These are phyloP conservation scores for Castor canadensis DNA, from an alignment of 2,113 vertebrate species.

Conservation along the genomic window DNA sequence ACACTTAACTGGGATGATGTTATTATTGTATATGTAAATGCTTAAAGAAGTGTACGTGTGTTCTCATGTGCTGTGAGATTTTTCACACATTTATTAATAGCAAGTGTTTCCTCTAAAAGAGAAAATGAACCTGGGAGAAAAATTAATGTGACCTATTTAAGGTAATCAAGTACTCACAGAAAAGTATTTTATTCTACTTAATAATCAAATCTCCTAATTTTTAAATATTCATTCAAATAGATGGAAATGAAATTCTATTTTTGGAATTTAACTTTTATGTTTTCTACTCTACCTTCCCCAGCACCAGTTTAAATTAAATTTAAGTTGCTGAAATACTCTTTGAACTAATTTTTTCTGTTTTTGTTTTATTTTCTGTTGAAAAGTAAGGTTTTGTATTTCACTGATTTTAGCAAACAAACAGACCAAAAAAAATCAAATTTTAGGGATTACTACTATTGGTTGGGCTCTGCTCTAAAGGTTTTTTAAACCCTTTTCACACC, in stretches of 20 bases:
- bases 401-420: constrained; percentile 16
- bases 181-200: background rate
- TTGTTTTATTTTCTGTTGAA: constrained; percentile 40
- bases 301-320: background rate
- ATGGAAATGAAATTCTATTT: constrained; percentile 3
- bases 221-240: background rate
- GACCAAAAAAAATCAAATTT: background rate
- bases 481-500: background rate
- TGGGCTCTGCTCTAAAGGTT: background rate
- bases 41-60: background rate
- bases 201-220: background rate
- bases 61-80: background rate
- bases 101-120: background rate
- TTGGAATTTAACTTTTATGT: background rate
- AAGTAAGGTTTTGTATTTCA: background rate
- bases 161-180: background rate
- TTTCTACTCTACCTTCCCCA: background rate
- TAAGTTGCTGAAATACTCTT: constrained; percentile 33
- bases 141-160: background rate
- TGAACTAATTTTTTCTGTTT: background rate
- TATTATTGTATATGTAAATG: background rate
- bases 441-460: background rate
- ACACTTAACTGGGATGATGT: background rate
- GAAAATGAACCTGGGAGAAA: background rate
- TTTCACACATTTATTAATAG: background rate